These are phyloP conservation scores for Araneus ventricosus DNA, from an alignment of 1,140 invertebrate genomes.

Conservation along the genomic window DNA sequence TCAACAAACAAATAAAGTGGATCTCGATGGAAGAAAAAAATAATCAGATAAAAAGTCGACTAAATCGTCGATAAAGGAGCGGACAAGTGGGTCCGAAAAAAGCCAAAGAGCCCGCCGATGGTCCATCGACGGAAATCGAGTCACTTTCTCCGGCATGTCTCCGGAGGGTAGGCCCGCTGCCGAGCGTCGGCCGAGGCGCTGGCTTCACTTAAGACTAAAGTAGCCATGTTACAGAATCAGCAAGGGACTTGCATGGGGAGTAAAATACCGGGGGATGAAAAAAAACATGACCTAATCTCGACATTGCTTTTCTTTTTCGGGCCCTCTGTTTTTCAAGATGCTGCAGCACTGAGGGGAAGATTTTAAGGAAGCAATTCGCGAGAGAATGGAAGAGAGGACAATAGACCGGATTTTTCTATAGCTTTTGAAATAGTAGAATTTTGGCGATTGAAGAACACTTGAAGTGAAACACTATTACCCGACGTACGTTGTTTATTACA, in stretches of 20 bases:
- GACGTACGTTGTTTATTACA: too few species aligned
- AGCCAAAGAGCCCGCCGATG: slow-evolving; percentile 50
- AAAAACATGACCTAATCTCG: slow-evolving; percentile 62
- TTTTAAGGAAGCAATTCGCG: slow-evolving; percentile 53
- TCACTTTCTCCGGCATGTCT: slow-evolving; percentile 45
- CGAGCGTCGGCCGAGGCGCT: background rate
- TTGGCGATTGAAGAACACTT: background rate
- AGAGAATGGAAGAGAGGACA: background rate
- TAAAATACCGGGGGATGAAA: slow-evolving; percentile 26
- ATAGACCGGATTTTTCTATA: background rate
- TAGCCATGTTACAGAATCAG: slow-evolving; percentile 72
- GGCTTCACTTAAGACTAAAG: slow-evolving; percentile 71
- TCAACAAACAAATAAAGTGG: slow-evolving; percentile 68
- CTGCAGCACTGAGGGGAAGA: background rate
- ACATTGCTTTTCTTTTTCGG: slow-evolving; percentile 36
- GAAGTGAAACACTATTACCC: too few species aligned
- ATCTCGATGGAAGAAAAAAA: slow-evolving; percentile 33
- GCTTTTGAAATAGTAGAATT: slow-evolving; percentile 2
- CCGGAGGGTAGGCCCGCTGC: slow-evolving; percentile 52
- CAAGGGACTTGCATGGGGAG: slow-evolving; percentile 32
- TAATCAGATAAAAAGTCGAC: slow-evolving; percentile 43
- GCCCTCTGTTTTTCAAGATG: slow-evolving; percentile 43
- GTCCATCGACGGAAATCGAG: slow-evolving; percentile 65
- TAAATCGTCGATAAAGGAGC: slow-evolving; percentile 72
- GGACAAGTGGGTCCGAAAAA: slow-evolving; percentile 58